Base-by-base conservation (phyloP, 1,140 invertebrate species). In the Ctenoplectra terminalis region DNA sequence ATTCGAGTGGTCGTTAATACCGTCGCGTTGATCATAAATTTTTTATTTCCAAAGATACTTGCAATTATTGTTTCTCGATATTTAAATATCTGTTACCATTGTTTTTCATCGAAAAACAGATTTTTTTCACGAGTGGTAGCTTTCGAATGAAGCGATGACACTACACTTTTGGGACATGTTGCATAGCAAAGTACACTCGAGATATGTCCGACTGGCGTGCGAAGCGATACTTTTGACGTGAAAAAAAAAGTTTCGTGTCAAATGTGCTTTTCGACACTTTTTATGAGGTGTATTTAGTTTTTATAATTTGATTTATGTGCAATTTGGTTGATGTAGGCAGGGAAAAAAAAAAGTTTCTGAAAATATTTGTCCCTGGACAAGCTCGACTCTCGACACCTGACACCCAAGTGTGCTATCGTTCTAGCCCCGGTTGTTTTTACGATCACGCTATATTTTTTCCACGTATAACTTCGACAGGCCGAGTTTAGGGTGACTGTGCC, bases 331-430 rank as follows among this genome's bases (percentile, higher is more conserved):
- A 20, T 2, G 63, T 50, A 52, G 11, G 5, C 43, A 52, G 11
- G 5, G 1, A 5, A 8, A 31, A 20, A 23, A n/a, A 3, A 69
- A 50, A 52, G 31, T 34, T 52, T 37, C 2, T 7, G 23, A 52
- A 52, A 70, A 70, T 52, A 15, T 43, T 37, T 34, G 67, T 70
- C 67, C 46, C 29, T 50, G 43, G 43, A 34, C 43, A 26, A 26
- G 5, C 11, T 48, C 29, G 17, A 26, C 15, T 31, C 46, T 13
- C 66, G 29, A 34, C 29, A n/a, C 26, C 29, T n/a, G n/a, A n/a
- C n/a, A n/a, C n/a, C n/a, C 66, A 23, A 69, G 20, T 13, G 13
- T 6, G 29, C 46, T n/a, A 50, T 50, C 46, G 20, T n/a, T 69
- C 50, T 20, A 69, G 7, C 20, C 66, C 46, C 20, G 29, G 7